These are phyloP conservation scores for Psilopogon haemacephalus DNA, from an alignment of 2,113 vertebrate genomes.

Conservation along the genomic window DNA sequence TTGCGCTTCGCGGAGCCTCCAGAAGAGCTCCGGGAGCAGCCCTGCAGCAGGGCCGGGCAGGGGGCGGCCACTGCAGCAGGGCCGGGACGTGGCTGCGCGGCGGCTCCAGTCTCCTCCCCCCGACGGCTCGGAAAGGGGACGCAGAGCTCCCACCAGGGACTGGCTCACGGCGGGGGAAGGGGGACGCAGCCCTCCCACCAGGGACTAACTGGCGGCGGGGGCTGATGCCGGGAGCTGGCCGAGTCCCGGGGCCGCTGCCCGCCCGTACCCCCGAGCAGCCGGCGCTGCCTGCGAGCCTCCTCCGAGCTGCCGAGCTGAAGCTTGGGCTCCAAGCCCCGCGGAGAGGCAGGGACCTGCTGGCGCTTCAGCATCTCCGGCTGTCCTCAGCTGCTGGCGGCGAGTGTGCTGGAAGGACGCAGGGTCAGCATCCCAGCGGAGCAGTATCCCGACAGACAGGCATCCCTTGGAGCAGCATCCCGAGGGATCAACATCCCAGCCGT, in stretches of 20 bases:
- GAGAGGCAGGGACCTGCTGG: neutral
- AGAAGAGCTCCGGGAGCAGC: slow-evolving; percentile 24
- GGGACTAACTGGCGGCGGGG: too few species aligned
- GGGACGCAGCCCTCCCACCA: too few species aligned
- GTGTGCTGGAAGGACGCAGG: neutral
- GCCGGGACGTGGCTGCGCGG: neutral
- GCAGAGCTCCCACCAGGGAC: neutral
- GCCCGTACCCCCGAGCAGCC: neutral
- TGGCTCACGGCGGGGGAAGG: neutral
- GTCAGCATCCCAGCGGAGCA: neutral
- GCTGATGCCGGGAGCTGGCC: too few species aligned
- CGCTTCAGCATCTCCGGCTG: neutral
- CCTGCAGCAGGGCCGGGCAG: neutral
- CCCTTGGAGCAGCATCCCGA: too few species aligned
- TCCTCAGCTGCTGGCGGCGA: neutral
- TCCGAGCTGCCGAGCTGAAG: accelerated
- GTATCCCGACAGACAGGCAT: neutral
- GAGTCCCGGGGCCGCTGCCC: too few species aligned
- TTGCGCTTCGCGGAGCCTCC: slow-evolving; percentile 19
- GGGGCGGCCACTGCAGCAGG: neutral
- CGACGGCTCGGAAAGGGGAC: neutral
- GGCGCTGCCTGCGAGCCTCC: neutral
- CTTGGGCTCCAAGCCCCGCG: accelerated
- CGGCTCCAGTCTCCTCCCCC: slow-evolving; percentile 17
- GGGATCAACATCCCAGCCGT: neutral